Conservation (phyloP, 2,797 vertebrate species). For the Otus scops region DNA sequence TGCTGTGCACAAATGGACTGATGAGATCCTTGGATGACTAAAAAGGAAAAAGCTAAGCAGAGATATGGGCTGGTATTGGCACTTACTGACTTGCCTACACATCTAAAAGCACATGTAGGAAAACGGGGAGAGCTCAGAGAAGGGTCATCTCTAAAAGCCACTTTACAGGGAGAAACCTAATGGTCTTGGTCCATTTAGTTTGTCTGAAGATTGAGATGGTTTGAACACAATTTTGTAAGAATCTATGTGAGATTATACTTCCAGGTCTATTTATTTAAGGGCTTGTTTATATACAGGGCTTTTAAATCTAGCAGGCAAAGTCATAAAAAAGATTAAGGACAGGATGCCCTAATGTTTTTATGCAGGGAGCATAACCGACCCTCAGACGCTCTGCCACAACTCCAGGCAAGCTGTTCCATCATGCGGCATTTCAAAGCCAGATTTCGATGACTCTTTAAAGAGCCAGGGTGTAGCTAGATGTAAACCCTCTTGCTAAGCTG, state of each 20-base stretch:
- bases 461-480: neutral
- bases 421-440: neutral
- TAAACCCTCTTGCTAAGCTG: neutral
- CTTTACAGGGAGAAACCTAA: neutral
- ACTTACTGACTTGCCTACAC: neutral
- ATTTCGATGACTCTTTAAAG: neutral
- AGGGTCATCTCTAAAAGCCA: slow-evolving; percentile 34
- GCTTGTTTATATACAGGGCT: slow-evolving; percentile 24
- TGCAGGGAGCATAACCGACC: neutral
- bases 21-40: neutral
- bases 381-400: neutral
- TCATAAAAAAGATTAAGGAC: slow-evolving; percentile 44
- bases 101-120: neutral
- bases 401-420: neutral
- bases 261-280: slow-evolving; percentile 49
- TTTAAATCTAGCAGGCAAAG: slow-evolving; percentile 17
- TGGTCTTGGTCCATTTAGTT: slow-evolving; percentile 17
- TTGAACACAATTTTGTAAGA: slow-evolving; percentile 24
- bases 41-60: neutral
- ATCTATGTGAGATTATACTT: neutral
- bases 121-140: neutral
- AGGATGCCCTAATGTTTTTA: slow-evolving; percentile 5
- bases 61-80: neutral
- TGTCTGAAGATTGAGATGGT: slow-evolving; percentile 20
- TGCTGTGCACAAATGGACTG: slow-evolving; percentile 23